Conservation (phyloP, 2,113 vertebrate genomes). For the Cettia cetti region DNA sequence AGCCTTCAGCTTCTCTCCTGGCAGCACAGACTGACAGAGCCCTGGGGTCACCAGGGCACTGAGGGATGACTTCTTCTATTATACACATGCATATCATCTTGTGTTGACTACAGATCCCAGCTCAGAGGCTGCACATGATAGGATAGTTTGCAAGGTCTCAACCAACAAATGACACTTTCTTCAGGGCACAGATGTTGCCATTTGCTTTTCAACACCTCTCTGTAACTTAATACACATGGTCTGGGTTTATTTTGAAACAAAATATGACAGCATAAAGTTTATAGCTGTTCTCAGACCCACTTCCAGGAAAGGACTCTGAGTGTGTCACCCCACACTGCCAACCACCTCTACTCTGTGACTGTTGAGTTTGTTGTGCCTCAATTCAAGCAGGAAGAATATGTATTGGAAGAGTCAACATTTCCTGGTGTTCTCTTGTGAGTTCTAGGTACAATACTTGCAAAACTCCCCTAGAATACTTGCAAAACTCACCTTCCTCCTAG, state of each 20-base stretch:
- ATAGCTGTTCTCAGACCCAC: conserved; percentile 33
- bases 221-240: conserved; percentile 31
- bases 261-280: conserved; percentile 29
- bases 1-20: background rate
- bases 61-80: background rate
- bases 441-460: background rate
- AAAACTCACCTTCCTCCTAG: background rate
- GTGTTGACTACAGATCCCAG: background rate
- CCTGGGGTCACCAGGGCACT: background rate
- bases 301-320: conserved; percentile 58
- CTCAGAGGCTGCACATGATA: background rate
- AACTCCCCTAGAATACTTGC: background rate
- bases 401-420: fast-evolving
- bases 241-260: conserved; percentile 66
- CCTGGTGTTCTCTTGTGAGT: background rate
- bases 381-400: background rate
- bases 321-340: background rate
- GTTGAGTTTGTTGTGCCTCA: background rate
- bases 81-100: background rate
- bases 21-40: background rate
- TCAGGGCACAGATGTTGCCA: conserved; percentile 55
- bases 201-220: conserved; percentile 67
- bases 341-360: background rate
- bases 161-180: background rate
- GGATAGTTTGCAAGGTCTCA: background rate